Conservation (phyloP, 2,888 invertebrate genomes). For the Neocrepidodera transversa region DNA sequence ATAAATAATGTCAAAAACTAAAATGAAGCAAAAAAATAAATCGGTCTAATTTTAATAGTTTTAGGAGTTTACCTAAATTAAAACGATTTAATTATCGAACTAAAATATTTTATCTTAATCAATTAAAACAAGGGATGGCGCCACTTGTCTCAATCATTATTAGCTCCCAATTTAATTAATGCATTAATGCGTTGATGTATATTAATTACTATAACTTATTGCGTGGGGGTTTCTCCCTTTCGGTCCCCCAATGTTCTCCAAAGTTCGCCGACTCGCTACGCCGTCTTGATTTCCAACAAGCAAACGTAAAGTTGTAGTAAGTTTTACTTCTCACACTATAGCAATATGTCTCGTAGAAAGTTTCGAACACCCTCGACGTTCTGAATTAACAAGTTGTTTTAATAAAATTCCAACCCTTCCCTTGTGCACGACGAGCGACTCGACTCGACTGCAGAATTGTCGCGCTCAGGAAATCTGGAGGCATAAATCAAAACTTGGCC, state of each 20-base stretch:
- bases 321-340: conserved; percentile 55
- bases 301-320: conserved; percentile 55
- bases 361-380: conserved; percentile 56
- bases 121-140: no score
- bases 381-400: conserved; percentile 63
- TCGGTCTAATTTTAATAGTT: no score
- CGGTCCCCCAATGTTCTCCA: conserved; percentile 27
- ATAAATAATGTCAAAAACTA: no score
- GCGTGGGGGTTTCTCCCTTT: conserved; percentile 42
- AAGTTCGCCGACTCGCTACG: conserved; percentile 38
- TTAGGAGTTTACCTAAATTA: no score
- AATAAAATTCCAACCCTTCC: conserved; percentile 60
- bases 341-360: conserved; percentile 50
- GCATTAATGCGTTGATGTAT: conserved; percentile 62
- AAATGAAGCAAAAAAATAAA: no score
- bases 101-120: no score
- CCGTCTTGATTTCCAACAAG: conserved; percentile 48
- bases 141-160: conserved; percentile 61
- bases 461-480: conserved; percentile 53
- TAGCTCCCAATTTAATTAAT: conserved; percentile 60
- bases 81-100: no score
- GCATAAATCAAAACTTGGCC: conserved; percentile 60
- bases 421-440: conserved; percentile 45
- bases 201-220: conserved; percentile 61
- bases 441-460: conserved; percentile 49